Percentiles rank a stretch among this genome's conserved stretches.
phyloP scores from a whole-genome alignment of 2,797 vertebrate genomes.

The Coranthus polyacanthus region DNA sequence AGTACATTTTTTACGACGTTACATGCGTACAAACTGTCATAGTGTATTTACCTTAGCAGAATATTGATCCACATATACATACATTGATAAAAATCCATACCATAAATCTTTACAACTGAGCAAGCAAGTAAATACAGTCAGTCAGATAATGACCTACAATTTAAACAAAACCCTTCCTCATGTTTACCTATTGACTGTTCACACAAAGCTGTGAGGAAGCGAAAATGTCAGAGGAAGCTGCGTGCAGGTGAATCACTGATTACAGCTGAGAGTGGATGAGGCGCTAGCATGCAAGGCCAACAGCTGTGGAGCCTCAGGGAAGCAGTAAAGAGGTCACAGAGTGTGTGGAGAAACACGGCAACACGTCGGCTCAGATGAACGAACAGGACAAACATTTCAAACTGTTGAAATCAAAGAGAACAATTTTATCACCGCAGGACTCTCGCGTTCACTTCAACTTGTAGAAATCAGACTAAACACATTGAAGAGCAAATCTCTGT shows the following conservation, averaged over 20 bases:
- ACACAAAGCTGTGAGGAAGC: slow-evolving; percentile 63
- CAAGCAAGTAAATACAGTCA: slow-evolving; percentile 15
- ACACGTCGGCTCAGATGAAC: slow-evolving; percentile 10
- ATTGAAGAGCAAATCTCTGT: background rate
- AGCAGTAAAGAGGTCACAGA: slow-evolving; percentile 49
- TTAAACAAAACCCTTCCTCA: slow-evolving; percentile 49
- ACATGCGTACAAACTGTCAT: slow-evolving; percentile 8
- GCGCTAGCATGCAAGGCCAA: slow-evolving; percentile 76
- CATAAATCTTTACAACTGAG: slow-evolving; percentile 22
- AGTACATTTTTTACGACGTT: slow-evolving; percentile 22
- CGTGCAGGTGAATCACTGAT: slow-evolving; percentile 80
- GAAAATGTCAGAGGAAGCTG: slow-evolving; percentile 73
- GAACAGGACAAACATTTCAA: slow-evolving; percentile 3
- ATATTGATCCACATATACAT: slow-evolving; percentile 34
- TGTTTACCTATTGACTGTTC: slow-evolving; percentile 69
- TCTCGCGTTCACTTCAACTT: background rate
- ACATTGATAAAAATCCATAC: slow-evolving; percentile 11
- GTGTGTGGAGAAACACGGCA: slow-evolving; percentile 21
- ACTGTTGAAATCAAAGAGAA: too few species aligned
- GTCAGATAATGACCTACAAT: slow-evolving; percentile 30
- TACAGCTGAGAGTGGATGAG: slow-evolving; percentile 76
- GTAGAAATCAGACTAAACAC: background rate
- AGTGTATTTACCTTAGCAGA: slow-evolving; percentile 23
- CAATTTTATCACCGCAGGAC: background rate
- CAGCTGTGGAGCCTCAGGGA: slow-evolving; percentile 70